Evolutionary conservation across 2,888 invertebrate species (phyloP).

Genomic region (Microdon myrmicae): DNA sequence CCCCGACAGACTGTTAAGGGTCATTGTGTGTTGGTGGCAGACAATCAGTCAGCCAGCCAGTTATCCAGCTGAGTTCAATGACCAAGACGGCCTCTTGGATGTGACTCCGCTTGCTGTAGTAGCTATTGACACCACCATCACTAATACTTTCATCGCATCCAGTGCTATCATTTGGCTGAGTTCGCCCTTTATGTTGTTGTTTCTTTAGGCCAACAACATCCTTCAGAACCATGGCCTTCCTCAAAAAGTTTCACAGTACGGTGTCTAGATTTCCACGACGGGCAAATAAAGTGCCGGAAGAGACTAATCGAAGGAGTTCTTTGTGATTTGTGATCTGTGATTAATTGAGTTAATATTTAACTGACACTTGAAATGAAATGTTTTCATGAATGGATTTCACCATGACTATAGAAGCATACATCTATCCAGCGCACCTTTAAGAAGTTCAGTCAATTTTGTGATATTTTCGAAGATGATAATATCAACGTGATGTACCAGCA

Average conservation of each 20-base stretch:
- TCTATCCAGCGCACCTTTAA: no score
- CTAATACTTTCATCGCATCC: no score
- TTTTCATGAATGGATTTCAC: no score
- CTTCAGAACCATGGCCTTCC: conserved; percentile 51
- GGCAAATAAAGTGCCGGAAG: conserved; percentile 16
- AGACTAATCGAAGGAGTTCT: conserved; percentile 26
- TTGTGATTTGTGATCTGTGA: conserved; percentile 32
- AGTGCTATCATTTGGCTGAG: no score
- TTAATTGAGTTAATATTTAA: no score
- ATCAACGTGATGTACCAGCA: no score
- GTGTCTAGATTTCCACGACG: conserved; percentile 36
- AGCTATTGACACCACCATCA: conserved; percentile 12
- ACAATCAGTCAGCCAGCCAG: conserved; percentile 50
- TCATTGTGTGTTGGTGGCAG: conserved; percentile 31
- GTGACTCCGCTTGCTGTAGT: conserved; percentile 23
- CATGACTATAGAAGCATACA: no score
- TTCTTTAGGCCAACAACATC: conserved; percentile 53
- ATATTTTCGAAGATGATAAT: no score
- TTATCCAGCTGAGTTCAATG: conserved; percentile 45
- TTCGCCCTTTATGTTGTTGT: conserved; percentile 54
- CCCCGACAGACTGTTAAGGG: conserved; percentile 29
- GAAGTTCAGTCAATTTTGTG: no score
- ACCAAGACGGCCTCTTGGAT: no score
- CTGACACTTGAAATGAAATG: no score
- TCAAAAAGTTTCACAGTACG: conserved; percentile 42